phyloP scores from a whole-genome alignment of 2,797 vertebrate genomes.

The Pantherophis alleghaniensis region DNA sequence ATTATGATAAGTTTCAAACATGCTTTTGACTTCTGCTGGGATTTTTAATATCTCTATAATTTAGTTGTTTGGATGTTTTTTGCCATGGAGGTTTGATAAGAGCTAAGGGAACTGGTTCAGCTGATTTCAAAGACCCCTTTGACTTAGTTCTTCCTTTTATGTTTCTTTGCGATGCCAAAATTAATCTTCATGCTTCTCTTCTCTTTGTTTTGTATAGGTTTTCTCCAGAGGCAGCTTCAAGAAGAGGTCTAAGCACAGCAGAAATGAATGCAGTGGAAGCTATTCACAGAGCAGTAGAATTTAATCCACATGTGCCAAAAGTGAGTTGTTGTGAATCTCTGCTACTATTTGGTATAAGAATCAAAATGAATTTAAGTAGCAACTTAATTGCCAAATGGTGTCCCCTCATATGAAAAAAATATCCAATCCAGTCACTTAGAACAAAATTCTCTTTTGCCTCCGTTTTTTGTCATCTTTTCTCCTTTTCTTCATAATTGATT shows the following conservation, averaged over 20 bases:
- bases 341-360: conserved; percentile 8
- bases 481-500: not conserved
- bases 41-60: conserved; percentile 63
- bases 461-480: not conserved
- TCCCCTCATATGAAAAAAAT: not conserved
- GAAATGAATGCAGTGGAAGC: conserved; percentile 99
- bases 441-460: not conserved
- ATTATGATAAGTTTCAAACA: conserved; percentile 54
- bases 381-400: not conserved
- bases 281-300: conserved; percentile 98
- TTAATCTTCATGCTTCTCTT: conserved; percentile 65
- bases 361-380: conserved; percentile 7
- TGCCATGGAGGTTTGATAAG: conserved; percentile 58
- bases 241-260: conserved; percentile 93
- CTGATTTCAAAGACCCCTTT: conserved; percentile 65
- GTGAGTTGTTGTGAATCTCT: conserved; percentile 72
- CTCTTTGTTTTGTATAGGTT: conserved; percentile 80
- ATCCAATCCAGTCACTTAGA: not conserved
- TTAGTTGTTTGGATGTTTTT: conserved; percentile 63
- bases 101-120: conserved; percentile 53
- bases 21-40: conserved; percentile 72
- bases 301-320: conserved; percentile 98
- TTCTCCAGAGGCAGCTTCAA: conserved; percentile 95
- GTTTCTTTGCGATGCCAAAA: conserved; percentile 42
- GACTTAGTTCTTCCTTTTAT: conserved; percentile 49